phyloP scores from a whole-genome alignment of 2,888 invertebrate genomes.

The Lasioglossum villosulum region DNA sequence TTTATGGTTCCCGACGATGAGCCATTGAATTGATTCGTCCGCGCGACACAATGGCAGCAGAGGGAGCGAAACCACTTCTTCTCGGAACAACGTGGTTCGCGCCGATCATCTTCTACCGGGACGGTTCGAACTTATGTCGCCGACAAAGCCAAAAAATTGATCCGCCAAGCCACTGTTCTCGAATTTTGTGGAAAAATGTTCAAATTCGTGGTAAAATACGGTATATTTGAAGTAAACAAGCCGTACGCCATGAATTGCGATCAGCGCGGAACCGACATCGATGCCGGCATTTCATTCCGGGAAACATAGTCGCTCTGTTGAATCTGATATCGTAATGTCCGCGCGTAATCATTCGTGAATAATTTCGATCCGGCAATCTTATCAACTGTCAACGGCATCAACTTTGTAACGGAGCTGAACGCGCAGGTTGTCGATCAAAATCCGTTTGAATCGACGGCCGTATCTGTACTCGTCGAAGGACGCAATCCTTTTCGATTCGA shows the following conservation, averaged over 20 bases:
- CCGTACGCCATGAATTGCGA: background rate
- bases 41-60: background rate
- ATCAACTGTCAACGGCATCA: constrained; percentile 63
- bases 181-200: too few relatives aligned
- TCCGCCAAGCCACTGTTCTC: background rate
- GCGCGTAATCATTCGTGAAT: constrained; percentile 65
- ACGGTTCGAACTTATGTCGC: background rate
- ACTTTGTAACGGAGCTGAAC: constrained; percentile 50
- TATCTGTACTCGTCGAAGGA: background rate
- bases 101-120: background rate
- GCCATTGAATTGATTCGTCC: constrained; percentile 34
- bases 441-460: background rate
- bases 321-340: constrained; percentile 59
- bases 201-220: too few relatives aligned
- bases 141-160: background rate
- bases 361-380: constrained; percentile 62
- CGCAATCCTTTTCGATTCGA: background rate
- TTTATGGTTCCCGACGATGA: constrained; percentile 46
- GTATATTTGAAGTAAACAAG: constrained; percentile 11
- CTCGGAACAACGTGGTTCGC: background rate
- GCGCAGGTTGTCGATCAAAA: background rate
- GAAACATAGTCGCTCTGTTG: constrained; percentile 19
- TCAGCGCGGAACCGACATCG: background rate
- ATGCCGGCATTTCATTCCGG: constrained; percentile 34
- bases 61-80: background rate